Conservation (phyloP, 2,113 vertebrate species). For the Phodopus roborovskii region DNA sequence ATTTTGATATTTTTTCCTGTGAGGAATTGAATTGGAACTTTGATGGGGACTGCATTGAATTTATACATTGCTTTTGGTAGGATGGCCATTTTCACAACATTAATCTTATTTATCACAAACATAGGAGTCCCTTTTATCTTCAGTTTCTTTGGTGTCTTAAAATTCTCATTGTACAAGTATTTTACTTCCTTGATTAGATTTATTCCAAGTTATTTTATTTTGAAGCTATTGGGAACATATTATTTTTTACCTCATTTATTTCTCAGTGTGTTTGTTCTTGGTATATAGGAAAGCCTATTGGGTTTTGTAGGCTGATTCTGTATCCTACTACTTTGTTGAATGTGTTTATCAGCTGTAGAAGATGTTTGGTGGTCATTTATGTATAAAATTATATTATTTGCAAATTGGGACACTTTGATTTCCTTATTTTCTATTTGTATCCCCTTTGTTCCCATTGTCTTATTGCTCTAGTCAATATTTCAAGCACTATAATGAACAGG, state of each 20-base stretch:
- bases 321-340: too few species aligned
- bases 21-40: background rate
- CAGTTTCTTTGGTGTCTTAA: background rate
- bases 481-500: too few species aligned
- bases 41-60: background rate
- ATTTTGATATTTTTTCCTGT: background rate
- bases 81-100: background rate
- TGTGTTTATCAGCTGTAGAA: too few species aligned
- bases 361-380: too few species aligned
- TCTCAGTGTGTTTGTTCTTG: background rate
- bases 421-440: background rate
- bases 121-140: background rate
- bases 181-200: background rate
- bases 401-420: background rate
- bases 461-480: too few species aligned
- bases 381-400: too few species aligned
- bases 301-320: background rate
- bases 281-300: background rate
- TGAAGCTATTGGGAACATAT: background rate
- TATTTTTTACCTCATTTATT: background rate
- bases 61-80: background rate
- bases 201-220: background rate
- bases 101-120: background rate
- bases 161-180: background rate
- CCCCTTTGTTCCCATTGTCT: too few species aligned